Evolutionary conservation across 2,113 vertebrate genomes (phyloP).

Genomic region (Pterocles burchelli): DNA sequence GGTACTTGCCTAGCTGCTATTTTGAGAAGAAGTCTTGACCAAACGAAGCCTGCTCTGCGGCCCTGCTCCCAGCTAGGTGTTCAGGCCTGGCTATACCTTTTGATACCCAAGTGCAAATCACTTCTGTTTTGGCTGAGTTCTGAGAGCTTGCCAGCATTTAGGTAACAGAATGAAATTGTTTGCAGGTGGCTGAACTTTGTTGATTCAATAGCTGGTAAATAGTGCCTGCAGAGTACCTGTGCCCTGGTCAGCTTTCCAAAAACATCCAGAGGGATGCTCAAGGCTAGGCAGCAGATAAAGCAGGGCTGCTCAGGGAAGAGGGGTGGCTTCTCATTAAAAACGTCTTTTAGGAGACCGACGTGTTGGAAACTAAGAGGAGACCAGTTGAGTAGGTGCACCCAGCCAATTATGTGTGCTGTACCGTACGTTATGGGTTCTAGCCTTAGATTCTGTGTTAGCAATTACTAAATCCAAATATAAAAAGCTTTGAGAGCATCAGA

Average conservation of each 20-base stretch:
- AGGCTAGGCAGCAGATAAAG: neutral
- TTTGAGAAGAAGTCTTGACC: neutral
- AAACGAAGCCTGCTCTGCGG: neutral
- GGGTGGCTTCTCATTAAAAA: neutral
- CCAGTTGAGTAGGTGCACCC: neutral
- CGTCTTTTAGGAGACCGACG: neutral
- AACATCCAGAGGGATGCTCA: neutral
- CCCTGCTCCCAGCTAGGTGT: neutral
- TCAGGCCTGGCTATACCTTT: neutral
- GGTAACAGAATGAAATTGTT: neutral
- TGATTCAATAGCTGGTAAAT: neutral
- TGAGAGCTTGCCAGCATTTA: neutral
- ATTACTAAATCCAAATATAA: neutral
- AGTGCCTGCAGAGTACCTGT: neutral
- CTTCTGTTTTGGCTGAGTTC: neutral
- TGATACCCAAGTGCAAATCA: neutral
- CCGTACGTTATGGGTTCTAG: neutral
- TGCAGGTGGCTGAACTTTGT: neutral
- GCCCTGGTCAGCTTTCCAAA: neutral
- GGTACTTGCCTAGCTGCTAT: neutral
- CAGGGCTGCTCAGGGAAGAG: neutral
- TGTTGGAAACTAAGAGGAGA: rapidly evolving
- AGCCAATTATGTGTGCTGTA: neutral
- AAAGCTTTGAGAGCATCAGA: neutral
- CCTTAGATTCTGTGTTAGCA: neutral